These are phyloP conservation scores for Dendrolimus kikuchii DNA, from an alignment of 1,140 invertebrate species.

Conservation along the genomic window DNA sequence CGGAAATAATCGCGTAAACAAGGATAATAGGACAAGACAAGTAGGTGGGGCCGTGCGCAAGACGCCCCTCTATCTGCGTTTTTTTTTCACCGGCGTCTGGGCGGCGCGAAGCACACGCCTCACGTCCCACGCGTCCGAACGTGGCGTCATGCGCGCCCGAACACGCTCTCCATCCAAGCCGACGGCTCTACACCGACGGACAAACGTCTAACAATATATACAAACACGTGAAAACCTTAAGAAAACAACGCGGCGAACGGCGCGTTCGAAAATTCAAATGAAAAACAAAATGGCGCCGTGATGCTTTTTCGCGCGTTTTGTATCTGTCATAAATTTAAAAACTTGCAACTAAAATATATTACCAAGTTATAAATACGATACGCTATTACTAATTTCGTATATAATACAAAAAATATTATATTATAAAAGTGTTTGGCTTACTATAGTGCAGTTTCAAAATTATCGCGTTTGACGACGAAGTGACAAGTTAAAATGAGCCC, in stretches of 20 bases:
- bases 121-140: constrained; percentile 45
- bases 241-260: constrained; percentile 12
- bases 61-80: constrained; percentile 48
- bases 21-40: constrained; percentile 50
- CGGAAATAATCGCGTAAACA: constrained; percentile 54
- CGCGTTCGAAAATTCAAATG: not conserved
- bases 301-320: too few relatives aligned
- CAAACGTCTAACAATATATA: constrained; percentile 30
- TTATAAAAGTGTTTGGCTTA: not conserved
- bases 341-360: too few relatives aligned
- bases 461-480: constrained; percentile 23
- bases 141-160: constrained; percentile 33
- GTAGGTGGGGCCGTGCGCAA: constrained; percentile 52
- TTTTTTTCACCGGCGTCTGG: constrained; percentile 55
- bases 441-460: constrained; percentile 15
- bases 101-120: constrained; percentile 60
- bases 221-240: constrained; percentile 28
- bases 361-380: too few relatives aligned
- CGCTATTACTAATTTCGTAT: not conserved
- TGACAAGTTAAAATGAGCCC: constrained; percentile 51
- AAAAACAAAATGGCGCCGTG: too few relatives aligned
- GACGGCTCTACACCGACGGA: constrained; percentile 44
- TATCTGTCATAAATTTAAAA: too few relatives aligned
- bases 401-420: not conserved
- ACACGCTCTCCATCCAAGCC: constrained; percentile 39